A percentile compares a stretch with the other conserved stretches of the same genome.
Conservation (phyloP, 2,113 vertebrate species). For the Oenanthe melanoleuca region DNA sequence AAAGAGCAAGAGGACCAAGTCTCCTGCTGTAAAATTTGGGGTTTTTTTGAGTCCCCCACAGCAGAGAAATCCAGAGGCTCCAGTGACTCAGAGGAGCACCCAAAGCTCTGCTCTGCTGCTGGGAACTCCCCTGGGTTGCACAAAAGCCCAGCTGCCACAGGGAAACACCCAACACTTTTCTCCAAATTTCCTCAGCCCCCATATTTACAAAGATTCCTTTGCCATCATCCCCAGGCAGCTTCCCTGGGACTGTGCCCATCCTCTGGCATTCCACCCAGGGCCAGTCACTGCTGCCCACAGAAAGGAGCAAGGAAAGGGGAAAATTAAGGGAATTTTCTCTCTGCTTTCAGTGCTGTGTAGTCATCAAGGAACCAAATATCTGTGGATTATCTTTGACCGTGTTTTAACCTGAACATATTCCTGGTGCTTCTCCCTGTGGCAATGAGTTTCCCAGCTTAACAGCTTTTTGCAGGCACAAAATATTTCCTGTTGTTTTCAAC, state of each 20-base stretch:
- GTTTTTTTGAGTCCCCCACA: rapidly evolving
- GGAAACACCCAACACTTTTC: not conserved
- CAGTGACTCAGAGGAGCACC: not conserved
- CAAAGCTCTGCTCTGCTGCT: not conserved
- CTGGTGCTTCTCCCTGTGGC: not conserved
- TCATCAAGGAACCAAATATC: not conserved
- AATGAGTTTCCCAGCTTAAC: not conserved
- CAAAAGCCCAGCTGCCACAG: not conserved
- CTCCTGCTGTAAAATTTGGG: not conserved
- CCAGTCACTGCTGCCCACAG: not conserved
- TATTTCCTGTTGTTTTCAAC: not conserved
- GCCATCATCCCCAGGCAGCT: not conserved
- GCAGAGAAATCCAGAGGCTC: not conserved
- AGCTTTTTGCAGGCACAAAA: not conserved
- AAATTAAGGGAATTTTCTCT: not conserved
- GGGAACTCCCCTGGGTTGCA: not conserved
- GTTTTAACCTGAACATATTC: not conserved
- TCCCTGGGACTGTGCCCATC: not conserved
- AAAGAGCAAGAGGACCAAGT: not conserved
- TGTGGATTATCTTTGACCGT: not conserved
- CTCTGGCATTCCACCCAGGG: not conserved
- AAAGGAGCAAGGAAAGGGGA: not conserved
- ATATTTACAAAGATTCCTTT: not conserved
- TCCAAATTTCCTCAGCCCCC: not conserved
- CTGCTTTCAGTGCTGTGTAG: not conserved